Evolutionary conservation across 2,113 vertebrate species (phyloP), one percentile per base, ranked within the genome.

Genomic region (Bufo bufo): DNA sequence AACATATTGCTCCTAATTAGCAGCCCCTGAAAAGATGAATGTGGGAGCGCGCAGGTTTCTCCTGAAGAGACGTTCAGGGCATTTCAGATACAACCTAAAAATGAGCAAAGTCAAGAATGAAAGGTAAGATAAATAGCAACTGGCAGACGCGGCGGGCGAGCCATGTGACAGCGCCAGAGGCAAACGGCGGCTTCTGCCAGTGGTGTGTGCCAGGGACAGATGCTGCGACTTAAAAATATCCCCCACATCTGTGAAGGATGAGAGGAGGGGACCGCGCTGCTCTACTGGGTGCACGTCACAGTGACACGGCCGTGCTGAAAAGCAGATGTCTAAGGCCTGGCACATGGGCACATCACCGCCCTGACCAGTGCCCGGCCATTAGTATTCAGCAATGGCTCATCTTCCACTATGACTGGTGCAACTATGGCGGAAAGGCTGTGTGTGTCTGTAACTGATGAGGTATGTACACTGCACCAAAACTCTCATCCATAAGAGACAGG

Each of bases 201-300:
- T 45, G 43, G 89, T 89, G 61, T 66, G 87, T 94, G 94, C 93
- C 93, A 94, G 93, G 89, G 89, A 93, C 93, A 94, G 94, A 94
- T 94, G 93, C 91, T 92, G 23, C 89, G 90, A 90, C 91, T 93
- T 93, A 93, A 92, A 95, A 93, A 93, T 92, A 93, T 91, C 90
- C 92, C 89, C 89, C 89, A 89, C 85, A 90, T 90, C 86, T 91
- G 87, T 84, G 90, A 88, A 91, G 91, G 90, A 89, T 11, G 16
- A 10, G 43, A 14, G 6, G 33, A 49, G 33, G 81, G 78, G 56
- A 79, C 52, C n/a, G 8, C 4, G 47, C 33, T 72, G 69, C 19
- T 2, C 8, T 74, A 74, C 43, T 9, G 74, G 49, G 5, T 4
- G 45, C 19, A 9, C 75, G 49, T 50, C 75, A 3, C 12, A 4